These are phyloP conservation scores for Fissipunctia ypsillon DNA, from an alignment of 2,888 invertebrate genomes.

Conservation along the genomic window DNA sequence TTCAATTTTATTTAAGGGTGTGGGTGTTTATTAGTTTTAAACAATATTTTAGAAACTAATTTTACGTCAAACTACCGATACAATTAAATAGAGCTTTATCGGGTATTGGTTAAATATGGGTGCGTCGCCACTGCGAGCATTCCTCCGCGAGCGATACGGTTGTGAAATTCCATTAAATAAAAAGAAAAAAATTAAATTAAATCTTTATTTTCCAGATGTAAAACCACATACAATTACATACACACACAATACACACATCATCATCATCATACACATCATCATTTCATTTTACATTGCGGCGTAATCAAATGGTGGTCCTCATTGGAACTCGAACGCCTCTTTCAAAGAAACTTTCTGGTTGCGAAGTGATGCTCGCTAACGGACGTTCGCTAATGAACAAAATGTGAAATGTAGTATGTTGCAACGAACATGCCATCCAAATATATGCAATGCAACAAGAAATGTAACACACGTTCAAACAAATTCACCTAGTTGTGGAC, in stretches of 20 bases:
- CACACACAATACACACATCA: too few species aligned
- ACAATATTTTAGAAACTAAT: background rate
- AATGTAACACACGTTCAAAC: background rate
- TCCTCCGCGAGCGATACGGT: too few species aligned
- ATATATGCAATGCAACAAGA: background rate
- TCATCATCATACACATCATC: too few species aligned
- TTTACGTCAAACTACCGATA: background rate
- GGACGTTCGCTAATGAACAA: background rate
- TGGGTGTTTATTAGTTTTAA: slow-evolving; percentile 15
- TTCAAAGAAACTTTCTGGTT: background rate
- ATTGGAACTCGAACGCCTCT: background rate
- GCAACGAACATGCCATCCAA: background rate
- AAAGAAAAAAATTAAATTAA: too few species aligned
- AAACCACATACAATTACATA: too few species aligned
- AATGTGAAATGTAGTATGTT: background rate
- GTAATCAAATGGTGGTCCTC: background rate
- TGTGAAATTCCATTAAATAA: too few species aligned
- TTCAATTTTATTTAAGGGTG: slow-evolving; percentile 11
- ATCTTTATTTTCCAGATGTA: too few species aligned
- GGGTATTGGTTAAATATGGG: too few species aligned
- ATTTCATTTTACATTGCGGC: too few species aligned
- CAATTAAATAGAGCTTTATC: slow-evolving; percentile 16
- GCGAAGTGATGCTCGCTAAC: background rate
- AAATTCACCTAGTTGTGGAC: background rate
- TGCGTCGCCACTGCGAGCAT: too few species aligned